A percentile compares a stretch with the other conserved stretches of the same genome.
Evolutionary conservation across 2,888 invertebrate species (phyloP).

Genomic region (Silvanus unidentatus): DNA sequence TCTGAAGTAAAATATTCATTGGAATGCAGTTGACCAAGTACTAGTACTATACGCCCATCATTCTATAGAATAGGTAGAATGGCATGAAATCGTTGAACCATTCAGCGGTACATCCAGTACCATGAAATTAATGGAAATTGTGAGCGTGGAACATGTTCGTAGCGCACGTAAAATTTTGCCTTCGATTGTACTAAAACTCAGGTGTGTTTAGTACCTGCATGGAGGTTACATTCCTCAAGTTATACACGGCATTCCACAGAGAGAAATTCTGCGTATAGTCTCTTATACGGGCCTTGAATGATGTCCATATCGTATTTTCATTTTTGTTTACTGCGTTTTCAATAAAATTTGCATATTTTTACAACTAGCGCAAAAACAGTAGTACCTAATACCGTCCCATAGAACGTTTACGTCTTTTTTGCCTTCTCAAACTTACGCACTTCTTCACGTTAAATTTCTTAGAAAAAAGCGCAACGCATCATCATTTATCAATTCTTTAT

Average conservation of each 20-base stretch:
- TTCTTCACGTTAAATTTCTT: too few species aligned
- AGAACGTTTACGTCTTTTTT: too few species aligned
- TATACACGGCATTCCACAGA: conserved; percentile 40
- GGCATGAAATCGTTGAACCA: conserved; percentile 22
- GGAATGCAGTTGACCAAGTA: conserved; percentile 42
- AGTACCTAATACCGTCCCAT: too few species aligned
- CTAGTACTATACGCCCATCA: conserved; percentile 10
- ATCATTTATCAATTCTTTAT: too few species aligned
- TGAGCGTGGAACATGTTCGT: conserved; percentile 3
- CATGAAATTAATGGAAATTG: conserved; percentile 26
- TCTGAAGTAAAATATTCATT: conserved; percentile 43
- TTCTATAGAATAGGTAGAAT: conserved; percentile 7
- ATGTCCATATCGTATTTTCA: too few species aligned
- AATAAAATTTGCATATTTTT: too few species aligned
- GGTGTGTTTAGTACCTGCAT: conserved; percentile 46
- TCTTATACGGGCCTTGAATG: conserved; percentile 1
- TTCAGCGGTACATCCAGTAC: conserved; percentile 34
- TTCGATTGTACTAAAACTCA: conserved; percentile 41
- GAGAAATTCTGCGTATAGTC: conserved; percentile 39
- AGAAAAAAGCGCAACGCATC: too few species aligned
- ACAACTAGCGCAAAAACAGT: too few species aligned
- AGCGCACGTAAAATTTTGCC: conserved; percentile 22
- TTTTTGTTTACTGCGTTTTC: too few species aligned
- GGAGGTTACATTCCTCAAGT: conserved; percentile 46
- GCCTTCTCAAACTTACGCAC: too few species aligned